phyloP scores from a whole-genome alignment of 2,797 vertebrate genomes.

The Silurus lanzhouensis region DNA sequence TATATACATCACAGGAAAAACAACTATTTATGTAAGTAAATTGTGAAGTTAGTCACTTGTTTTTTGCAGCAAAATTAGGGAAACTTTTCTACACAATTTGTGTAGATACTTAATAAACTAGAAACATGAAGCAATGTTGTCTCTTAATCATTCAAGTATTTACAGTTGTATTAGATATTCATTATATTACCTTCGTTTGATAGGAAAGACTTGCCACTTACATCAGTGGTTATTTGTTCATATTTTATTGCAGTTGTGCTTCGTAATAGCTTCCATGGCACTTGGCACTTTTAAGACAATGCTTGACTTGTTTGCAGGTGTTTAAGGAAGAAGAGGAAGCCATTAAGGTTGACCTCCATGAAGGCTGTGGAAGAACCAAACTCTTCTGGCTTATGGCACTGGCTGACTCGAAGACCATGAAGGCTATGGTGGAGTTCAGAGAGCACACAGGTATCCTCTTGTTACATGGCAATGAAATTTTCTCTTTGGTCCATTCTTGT shows the following conservation, averaged over 20 bases:
- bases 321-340: constrained; percentile 99
- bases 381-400: constrained; percentile 99
- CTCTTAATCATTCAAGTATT: background rate
- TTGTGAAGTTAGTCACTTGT: background rate
- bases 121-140: background rate
- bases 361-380: constrained; percentile 97
- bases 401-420: constrained; percentile 99
- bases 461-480: too few relatives aligned
- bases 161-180: background rate
- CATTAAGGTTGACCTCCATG: constrained; percentile 98
- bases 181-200: background rate
- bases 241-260: background rate
- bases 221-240: background rate
- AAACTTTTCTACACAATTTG: background rate
- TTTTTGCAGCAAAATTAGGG: background rate
- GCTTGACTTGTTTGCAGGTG: constrained; percentile 75
- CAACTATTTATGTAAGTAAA: too few relatives aligned
- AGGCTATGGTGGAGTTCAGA: constrained; percentile 99
- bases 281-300: background rate
- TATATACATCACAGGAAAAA: too few relatives aligned
- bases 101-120: background rate
- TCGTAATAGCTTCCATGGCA: background rate
- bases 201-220: background rate
- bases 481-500: background rate
- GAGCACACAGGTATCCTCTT: constrained; percentile 90